Evolutionary conservation across 1,140 invertebrate genomes (phyloP), one percentile per base, ranked within the genome.

Genomic region (Meloidogyne hapla): DNA sequence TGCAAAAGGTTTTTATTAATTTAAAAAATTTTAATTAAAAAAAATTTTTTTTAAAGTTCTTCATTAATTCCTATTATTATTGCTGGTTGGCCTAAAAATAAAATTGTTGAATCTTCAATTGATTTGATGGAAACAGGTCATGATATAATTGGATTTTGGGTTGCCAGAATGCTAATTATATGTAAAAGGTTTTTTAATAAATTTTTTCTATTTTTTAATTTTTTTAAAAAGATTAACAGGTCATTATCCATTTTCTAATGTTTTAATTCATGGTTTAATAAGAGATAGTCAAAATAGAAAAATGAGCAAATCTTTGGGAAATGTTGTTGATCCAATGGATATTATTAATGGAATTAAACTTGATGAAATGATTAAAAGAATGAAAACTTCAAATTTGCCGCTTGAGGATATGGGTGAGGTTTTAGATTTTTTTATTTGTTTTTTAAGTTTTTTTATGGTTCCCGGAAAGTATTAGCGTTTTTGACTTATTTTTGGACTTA

Each of bases 121-220:
- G 92, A 92, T 2, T 88, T 99, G 18, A 89, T 99, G 81, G 96
- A 99, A 89, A 99, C 97, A 8, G 96, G 97, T 2, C 94, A 97
- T 87, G 96, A 99, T 88, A 99, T 99, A 84, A 88, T 99, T 21
- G 98, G 98, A 90, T 99, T 99, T 89, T 99, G 97, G 97, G 96
- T 99, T 64, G 85, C 74, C 33, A 90, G 94, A 82, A 99, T 99
- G 96, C 94, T 98, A 0, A 96, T 98, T 90, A 91, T 98, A 79
- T 94, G 94, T 0, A 94, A 93, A 64, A 92, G 93, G 88, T 98
- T 33, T 23, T 56, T 67, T 80, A 4, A 18, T 25, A 3, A 75
- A 25, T 21, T 75, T 38, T 15, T 4, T 18, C 67, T 25, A 42
- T 18, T 25, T 38, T 74, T 38, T 38, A 66, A 23, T 62, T 74